Conservation (phyloP, 2,113 vertebrate species). For the Mohoua ochrocephala region DNA sequence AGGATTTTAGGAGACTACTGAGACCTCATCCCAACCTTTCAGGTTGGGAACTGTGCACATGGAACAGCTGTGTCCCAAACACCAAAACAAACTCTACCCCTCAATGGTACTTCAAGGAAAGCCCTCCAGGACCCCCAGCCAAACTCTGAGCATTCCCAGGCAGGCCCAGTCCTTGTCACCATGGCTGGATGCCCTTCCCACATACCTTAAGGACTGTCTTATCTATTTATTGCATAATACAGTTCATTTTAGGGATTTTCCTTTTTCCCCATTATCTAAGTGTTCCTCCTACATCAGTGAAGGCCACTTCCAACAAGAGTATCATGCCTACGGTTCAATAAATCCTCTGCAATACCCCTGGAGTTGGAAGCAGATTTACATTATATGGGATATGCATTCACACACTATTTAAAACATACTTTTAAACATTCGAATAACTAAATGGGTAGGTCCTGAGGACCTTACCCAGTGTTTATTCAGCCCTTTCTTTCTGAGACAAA, state of each 20-base stretch:
- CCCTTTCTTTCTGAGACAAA: constrained; percentile 31
- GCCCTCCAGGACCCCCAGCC: not conserved
- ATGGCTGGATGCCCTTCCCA: not conserved
- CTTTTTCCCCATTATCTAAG: not conserved
- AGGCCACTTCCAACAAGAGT: not conserved
- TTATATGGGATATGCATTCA: not conserved
- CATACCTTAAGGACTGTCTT: not conserved
- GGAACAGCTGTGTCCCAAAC: not conserved
- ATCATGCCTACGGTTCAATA: not conserved
- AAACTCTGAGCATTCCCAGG: not conserved
- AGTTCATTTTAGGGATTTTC: not conserved
- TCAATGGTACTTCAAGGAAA: not conserved
- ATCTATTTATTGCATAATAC: not conserved
- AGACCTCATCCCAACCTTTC: not conserved
- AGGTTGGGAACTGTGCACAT: not conserved
- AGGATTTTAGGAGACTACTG: not conserved
- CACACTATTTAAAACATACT: not conserved
- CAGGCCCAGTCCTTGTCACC: not conserved
- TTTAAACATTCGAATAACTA: constrained; percentile 46
- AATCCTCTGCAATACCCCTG: not conserved
- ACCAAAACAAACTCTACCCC: not conserved
- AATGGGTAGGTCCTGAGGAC: constrained; percentile 26
- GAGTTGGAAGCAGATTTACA: not conserved
- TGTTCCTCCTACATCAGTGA: not conserved
- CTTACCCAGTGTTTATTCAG: constrained; percentile 41